Evolutionary conservation across 2,797 vertebrate species (phyloP).

Genomic region (Danio kyathit): DNA sequence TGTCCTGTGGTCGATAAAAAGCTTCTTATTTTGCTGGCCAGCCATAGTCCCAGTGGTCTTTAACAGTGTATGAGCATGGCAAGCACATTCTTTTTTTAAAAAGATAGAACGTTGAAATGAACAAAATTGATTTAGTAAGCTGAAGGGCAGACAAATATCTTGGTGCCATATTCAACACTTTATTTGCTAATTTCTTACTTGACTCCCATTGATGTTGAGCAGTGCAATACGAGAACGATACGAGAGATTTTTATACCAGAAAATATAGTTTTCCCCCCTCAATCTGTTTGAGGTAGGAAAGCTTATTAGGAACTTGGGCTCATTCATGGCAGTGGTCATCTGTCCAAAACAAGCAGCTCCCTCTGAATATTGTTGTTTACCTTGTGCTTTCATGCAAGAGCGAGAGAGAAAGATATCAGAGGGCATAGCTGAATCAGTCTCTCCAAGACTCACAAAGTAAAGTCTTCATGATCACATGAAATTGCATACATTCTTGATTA

Average conservation of each 20-base stretch:
- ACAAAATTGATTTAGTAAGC: conserved; percentile 22
- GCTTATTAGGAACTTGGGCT: conserved; percentile 52
- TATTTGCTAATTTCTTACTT: conserved; percentile 21
- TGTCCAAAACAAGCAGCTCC: conserved; percentile 62
- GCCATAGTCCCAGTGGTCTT: conserved; percentile 30
- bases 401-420: conserved; percentile 28
- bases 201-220: conserved; percentile 23
- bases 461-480: neutral
- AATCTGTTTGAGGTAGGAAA: conserved; percentile 53
- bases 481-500: too few relatives aligned
- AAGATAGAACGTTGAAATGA: neutral
- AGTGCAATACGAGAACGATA: neutral
- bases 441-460: conserved; percentile 43
- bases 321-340: conserved; percentile 54
- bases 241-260: too few relatives aligned
- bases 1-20: conserved; percentile 55
- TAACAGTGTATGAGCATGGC: conserved; percentile 17
- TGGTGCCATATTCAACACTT: conserved; percentile 30
- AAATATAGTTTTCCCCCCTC: conserved; percentile 22
- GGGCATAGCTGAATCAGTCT: conserved; percentile 5
- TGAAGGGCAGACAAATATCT: conserved; percentile 28
- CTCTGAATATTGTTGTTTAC: conserved; percentile 57
- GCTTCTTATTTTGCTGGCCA: conserved; percentile 24
- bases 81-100: neutral
- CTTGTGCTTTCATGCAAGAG: conserved; percentile 49